These are phyloP conservation scores for Gobio gobio DNA, from an alignment of 2,113 vertebrate genomes.

Conservation along the genomic window DNA sequence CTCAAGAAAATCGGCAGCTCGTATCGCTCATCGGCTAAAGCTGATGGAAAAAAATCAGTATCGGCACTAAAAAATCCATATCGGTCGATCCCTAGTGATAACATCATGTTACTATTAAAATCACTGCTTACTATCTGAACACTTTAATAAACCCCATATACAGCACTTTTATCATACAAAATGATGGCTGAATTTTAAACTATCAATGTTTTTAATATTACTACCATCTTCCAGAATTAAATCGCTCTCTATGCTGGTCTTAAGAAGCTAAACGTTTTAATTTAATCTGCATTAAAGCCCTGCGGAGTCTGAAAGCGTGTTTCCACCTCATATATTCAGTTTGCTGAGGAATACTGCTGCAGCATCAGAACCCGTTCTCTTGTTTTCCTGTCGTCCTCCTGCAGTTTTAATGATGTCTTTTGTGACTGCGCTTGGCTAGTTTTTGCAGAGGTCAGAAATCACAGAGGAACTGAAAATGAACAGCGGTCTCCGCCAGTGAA, in stretches of 20 bases:
- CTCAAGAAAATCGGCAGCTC: no score
- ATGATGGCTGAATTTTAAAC: no score
- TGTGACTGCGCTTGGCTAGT: background rate
- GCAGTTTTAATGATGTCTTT: conserved; percentile 34
- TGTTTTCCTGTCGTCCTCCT: conserved; percentile 10
- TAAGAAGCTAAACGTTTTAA: background rate
- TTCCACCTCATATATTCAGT: conserved; percentile 22
- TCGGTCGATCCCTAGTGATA: no score
- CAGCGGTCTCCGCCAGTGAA: background rate
- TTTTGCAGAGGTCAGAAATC: conserved; percentile 7
- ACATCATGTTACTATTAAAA: background rate
- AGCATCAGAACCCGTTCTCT: background rate
- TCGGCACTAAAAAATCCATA: no score
- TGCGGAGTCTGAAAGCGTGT: background rate
- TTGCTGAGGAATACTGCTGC: conserved; percentile 5
- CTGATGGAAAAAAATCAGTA: no score
- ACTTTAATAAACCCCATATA: no score
- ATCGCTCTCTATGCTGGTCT: background rate
- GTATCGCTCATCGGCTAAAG: no score
- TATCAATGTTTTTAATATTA: background rate
- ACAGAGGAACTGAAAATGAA: background rate
- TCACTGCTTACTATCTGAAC: no score
- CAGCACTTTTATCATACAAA: no score
- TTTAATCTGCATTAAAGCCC: background rate
- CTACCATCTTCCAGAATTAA: background rate